Conservation (phyloP, 92 coral and sea anemone genomes). For the Muricea muricata region DNA sequence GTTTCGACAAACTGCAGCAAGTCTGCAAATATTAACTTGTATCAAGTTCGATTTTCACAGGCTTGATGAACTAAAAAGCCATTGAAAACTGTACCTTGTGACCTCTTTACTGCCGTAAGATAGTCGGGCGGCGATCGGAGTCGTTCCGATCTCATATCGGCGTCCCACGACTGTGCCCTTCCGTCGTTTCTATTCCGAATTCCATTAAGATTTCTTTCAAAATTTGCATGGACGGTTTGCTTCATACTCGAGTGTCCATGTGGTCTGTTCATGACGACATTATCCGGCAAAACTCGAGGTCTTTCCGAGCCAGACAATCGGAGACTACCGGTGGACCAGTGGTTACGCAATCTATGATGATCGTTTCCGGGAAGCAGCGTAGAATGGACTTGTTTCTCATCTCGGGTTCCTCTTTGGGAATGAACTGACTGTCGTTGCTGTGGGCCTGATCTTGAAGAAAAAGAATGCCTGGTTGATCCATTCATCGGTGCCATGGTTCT, state of each 20-base stretch:
- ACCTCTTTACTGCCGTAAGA: neutral
- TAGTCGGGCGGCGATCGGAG: conserved; percentile 4
- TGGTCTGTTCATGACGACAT: neutral
- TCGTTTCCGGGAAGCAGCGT: conserved; percentile 17
- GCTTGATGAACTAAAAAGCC: no score
- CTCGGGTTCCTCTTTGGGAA: neutral
- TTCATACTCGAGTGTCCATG: neutral
- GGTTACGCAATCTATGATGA: neutral
- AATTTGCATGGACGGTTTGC: neutral
- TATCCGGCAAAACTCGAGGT: conserved; percentile 9
- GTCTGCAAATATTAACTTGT: no score
- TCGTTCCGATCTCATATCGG: neutral
- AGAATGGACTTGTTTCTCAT: conserved; percentile 11
- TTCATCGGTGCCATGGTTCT: neutral
- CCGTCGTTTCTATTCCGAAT: neutral
- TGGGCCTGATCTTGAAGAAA: neutral
- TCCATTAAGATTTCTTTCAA: neutral
- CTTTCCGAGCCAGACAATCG: neutral
- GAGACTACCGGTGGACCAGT: conserved; percentile 4
- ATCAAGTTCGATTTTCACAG: no score
- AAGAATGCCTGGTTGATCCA: neutral
- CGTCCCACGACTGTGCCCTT: neutral
- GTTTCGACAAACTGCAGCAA: no score
- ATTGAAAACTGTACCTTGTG: neutral
- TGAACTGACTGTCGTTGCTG: neutral